Evolutionary conservation across 2,797 vertebrate species (phyloP).

Genomic region (Hybognathus amarus): DNA sequence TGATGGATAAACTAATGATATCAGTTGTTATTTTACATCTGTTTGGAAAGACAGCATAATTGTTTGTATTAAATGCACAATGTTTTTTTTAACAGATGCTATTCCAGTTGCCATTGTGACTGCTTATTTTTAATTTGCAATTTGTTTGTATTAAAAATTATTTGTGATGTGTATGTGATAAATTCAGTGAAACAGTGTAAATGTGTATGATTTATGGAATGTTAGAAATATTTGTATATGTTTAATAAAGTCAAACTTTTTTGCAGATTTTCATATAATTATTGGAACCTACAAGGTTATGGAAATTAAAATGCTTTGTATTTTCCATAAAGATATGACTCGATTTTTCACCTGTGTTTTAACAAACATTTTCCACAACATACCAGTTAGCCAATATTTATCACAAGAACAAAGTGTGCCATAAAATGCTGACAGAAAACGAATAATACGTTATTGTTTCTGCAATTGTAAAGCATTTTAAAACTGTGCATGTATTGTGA

Average conservation of each 20-base stretch:
- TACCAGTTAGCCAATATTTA: not conserved
- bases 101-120: conserved; percentile 8
- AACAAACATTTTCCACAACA: not conserved
- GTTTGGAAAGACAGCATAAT: conserved; percentile 12
- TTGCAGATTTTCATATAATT: not conserved
- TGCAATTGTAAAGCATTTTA: not conserved
- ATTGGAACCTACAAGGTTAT: not conserved
- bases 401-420: not conserved
- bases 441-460: not conserved
- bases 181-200: not conserved
- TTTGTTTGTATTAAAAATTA: not conserved
- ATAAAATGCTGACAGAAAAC: not conserved
- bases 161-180: not conserved
- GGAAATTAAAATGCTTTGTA: not conserved
- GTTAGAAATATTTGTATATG: not conserved
- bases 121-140: conserved; percentile 6
- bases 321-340: not conserved
- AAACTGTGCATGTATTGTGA: not conserved
- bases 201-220: not conserved
- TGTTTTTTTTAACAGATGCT: not conserved
- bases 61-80: not conserved
- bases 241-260: conserved; percentile 21
- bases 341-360: not conserved
- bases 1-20: not conserved
- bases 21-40: conserved; percentile 12